Conservation (phyloP, 2,797 vertebrate genomes). For the Crossoptilon crossoptilon region DNA sequence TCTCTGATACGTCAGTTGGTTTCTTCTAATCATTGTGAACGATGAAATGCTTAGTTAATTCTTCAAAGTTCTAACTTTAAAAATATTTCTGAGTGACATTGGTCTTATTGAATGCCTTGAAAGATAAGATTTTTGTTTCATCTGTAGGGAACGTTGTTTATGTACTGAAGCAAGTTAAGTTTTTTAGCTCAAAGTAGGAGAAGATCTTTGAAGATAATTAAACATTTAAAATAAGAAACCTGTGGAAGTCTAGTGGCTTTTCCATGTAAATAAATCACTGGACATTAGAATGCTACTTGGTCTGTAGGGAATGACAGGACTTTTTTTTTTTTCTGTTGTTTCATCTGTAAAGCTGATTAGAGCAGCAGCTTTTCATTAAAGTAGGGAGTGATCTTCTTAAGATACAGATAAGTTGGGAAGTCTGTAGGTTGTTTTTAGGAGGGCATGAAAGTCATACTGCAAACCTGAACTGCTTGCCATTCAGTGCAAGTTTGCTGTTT, state of each 20-base stretch:
- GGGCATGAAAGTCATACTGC: background rate
- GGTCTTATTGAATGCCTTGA: background rate
- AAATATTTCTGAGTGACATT: background rate
- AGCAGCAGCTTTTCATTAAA: background rate
- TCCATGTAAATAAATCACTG: background rate
- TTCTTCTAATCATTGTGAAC: background rate
- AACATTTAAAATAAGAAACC: background rate
- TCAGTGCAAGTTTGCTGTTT: background rate
- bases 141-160: background rate
- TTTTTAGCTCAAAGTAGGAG: background rate
- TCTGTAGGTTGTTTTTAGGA: background rate
- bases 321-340: background rate
- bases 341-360: background rate
- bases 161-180: background rate
- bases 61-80: background rate
- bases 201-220: background rate
- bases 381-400: background rate
- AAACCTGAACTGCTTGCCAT: background rate
- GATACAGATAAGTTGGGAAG: background rate
- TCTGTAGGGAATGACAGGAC: background rate
- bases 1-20: background rate
- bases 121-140: background rate
- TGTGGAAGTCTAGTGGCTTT: background rate
- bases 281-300: background rate
- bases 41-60: background rate